These are phyloP conservation scores for Salminus brasiliensis DNA, from an alignment of 2,113 vertebrate species.

Conservation along the genomic window DNA sequence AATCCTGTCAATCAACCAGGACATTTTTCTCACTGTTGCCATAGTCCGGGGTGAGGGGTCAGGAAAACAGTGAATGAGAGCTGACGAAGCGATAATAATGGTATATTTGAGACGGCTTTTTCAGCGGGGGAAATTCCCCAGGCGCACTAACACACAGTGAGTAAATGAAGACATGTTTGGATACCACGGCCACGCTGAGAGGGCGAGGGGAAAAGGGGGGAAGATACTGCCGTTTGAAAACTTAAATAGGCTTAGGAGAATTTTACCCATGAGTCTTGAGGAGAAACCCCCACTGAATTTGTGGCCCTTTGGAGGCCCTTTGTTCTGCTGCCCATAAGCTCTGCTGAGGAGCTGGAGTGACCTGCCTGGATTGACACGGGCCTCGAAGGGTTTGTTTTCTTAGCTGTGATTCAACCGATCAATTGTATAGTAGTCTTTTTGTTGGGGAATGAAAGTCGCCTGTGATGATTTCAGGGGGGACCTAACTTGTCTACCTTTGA, in stretches of 20 bases:
- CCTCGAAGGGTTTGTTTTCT: constrained; percentile 51
- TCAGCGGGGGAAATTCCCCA: constrained; percentile 82
- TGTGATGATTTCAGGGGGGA: constrained; percentile 39
- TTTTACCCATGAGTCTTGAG: constrained; percentile 91
- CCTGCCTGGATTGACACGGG: constrained; percentile 53
- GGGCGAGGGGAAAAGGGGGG: constrained; percentile 69
- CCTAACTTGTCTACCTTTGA: constrained; percentile 30
- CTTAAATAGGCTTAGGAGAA: constrained; percentile 88
- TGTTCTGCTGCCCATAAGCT: constrained; percentile 83
- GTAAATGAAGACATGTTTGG: constrained; percentile 98
- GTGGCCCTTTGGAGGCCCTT: constrained; percentile 85
- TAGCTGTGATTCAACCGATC: constrained; percentile 50
- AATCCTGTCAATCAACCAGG: constrained; percentile 98
- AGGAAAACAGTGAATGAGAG: constrained; percentile 95
- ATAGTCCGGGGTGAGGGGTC: constrained; percentile 97
- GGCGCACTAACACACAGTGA: constrained; percentile 88
- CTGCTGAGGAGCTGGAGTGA: constrained; percentile 79
- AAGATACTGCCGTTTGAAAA: constrained; percentile 80
- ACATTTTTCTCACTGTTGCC: constrained; percentile 99
- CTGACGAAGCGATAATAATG: constrained; percentile 95
- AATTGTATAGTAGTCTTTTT: constrained; percentile 47
- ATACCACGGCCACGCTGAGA: constrained; percentile 88
- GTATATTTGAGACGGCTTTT: constrained; percentile 87
- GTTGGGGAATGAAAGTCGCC: constrained; percentile 29
- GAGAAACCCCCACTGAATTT: constrained; percentile 80